phyloP scores from a whole-genome alignment of 2,888 invertebrate species.

The Tenodera sinensis region DNA sequence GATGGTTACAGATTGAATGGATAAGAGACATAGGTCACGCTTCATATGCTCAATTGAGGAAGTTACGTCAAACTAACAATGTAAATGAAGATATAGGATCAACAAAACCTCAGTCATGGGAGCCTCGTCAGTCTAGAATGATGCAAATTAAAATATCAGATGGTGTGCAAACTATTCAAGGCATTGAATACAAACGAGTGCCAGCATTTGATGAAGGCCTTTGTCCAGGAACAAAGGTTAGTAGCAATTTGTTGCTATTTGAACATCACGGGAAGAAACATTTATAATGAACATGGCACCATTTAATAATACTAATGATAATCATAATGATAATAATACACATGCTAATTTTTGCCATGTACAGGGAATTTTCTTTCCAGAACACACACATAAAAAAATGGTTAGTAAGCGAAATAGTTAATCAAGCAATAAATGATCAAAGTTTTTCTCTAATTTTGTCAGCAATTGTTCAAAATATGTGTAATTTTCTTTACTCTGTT shows the following conservation, averaged over 20 bases:
- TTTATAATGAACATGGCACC: no score
- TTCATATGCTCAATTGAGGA: slow-evolving; percentile 58
- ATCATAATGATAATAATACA: no score
- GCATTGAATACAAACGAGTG: slow-evolving; percentile 54
- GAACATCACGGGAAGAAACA: no score
- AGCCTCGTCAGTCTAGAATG: slow-evolving; percentile 58
- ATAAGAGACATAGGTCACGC: slow-evolving; percentile 48
- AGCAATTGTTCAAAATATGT: no score
- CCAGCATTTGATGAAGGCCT: slow-evolving; percentile 32
- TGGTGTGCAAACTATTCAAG: slow-evolving; percentile 65
- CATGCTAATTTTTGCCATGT: no score
- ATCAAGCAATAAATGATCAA: no score
- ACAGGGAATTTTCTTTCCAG: no score
- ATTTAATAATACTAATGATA: no score
- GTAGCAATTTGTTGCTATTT: no score
- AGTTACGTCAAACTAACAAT: slow-evolving; percentile 49
- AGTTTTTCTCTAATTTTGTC: no score
- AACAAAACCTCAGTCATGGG: slow-evolving; percentile 53
- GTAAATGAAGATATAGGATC: slow-evolving; percentile 42
- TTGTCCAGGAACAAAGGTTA: slow-evolving; percentile 38
- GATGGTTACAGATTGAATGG: slow-evolving; percentile 42
- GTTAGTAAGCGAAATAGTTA: no score
- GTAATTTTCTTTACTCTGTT: neutral
- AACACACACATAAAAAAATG: no score
- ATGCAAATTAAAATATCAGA: slow-evolving; percentile 69